A percentile compares a stretch with the other conserved stretches of the same genome.
phyloP scores from a whole-genome alignment of 2,888 invertebrate species.

The Eulithis testata region DNA sequence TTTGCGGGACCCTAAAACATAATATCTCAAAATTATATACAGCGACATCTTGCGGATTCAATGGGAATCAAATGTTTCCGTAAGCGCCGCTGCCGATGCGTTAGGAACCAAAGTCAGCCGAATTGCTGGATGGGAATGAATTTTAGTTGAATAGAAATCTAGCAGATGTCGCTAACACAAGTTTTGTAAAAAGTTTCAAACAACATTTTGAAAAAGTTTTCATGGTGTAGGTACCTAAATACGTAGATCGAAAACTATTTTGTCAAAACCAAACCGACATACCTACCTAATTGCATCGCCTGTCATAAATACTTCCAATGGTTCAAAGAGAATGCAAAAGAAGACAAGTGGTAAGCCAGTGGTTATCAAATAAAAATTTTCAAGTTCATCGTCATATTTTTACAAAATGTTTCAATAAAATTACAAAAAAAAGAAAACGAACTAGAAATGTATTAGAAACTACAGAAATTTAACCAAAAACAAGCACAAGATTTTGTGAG shows the following conservation, averaged over 20 bases:
- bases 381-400: slow-evolving; percentile 25
- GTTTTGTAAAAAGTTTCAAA: not conserved
- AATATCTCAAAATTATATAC: not conserved
- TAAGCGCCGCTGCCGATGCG: too few relatives aligned
- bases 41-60: slow-evolving; percentile 9
- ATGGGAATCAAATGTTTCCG: not conserved
- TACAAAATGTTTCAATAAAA: slow-evolving; percentile 35
- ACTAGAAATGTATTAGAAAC: slow-evolving; percentile 27
- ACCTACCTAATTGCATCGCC: not conserved
- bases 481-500: slow-evolving; percentile 8
- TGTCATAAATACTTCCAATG: slow-evolving; percentile 11
- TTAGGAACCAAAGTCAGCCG: too few relatives aligned
- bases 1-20: slow-evolving; percentile 9
- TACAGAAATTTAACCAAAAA: slow-evolving; percentile 14
- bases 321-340: too few relatives aligned
- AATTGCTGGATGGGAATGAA: too few relatives aligned
- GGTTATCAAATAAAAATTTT: slow-evolving; percentile 20
- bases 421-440: slow-evolving; percentile 19
- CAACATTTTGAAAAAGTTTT: not conserved
- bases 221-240: not conserved
- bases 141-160: not conserved
- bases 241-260: too few relatives aligned
- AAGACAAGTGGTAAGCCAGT: too few relatives aligned
- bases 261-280: not conserved
- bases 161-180: not conserved